Percentiles rank a stretch among this genome's conserved stretches.
Conservation (phyloP, 2,888 invertebrate species). For the Drosophila mercatorum region DNA sequence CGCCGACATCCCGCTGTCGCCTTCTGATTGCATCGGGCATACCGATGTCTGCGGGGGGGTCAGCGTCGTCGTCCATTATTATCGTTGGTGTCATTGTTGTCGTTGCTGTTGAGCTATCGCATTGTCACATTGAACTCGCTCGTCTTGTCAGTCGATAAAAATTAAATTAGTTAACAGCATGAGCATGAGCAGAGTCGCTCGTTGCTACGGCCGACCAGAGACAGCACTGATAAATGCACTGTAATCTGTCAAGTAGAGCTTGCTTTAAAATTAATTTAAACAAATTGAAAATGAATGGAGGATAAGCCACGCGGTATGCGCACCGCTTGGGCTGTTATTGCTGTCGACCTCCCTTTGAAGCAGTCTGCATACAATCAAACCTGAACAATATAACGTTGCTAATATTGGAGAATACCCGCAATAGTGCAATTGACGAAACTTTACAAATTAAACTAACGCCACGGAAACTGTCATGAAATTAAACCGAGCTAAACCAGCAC, state of each 20-base stretch:
- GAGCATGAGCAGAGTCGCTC: constrained; percentile 1
- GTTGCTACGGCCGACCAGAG: constrained; percentile 5
- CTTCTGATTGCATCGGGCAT: constrained; percentile 40
- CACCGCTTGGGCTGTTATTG: constrained; percentile 20
- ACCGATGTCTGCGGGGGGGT: constrained; percentile 8
- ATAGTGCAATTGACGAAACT: constrained; percentile 2
- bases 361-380: background rate
- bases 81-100: constrained; percentile 18
- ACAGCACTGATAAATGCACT: constrained; percentile 50
- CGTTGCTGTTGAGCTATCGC: constrained; percentile 46
- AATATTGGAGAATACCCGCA: background rate
- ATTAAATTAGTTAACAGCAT: constrained; percentile 62
- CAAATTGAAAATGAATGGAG: constrained; percentile 64
- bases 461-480: constrained; percentile 19
- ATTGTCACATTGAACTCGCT: constrained; percentile 62
- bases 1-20: constrained; percentile 32
- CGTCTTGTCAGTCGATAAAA: constrained; percentile 68
- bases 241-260: constrained; percentile 50
- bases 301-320: constrained; percentile 24
- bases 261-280: constrained; percentile 66
- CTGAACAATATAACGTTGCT: background rate
- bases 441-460: constrained; percentile 28
- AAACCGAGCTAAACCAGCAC: constrained; percentile 2
- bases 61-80: constrained; percentile 39
- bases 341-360: background rate